Conservation (phyloP, 2,113 vertebrate genomes). For the Leucoraja erinaceus region DNA sequence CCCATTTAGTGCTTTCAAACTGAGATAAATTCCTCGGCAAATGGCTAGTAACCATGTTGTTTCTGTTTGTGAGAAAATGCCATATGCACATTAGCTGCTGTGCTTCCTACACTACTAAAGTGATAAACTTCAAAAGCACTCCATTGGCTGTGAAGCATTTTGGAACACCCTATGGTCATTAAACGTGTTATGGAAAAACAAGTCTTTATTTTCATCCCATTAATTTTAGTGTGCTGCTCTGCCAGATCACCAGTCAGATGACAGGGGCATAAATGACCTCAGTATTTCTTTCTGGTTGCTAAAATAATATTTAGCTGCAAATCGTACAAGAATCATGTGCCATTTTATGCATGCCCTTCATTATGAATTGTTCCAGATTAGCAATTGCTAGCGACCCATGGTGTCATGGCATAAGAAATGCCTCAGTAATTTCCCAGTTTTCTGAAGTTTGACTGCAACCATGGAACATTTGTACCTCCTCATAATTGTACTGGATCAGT, state of each 20-base stretch:
- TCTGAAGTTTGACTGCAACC: constrained; percentile 6
- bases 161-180: not conserved
- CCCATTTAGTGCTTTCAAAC: no score
- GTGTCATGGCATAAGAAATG: not conserved
- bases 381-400: not conserved
- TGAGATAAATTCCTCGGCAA: no score
- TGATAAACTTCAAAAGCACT: not conserved
- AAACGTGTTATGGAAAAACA: not conserved
- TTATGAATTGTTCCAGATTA: not conserved
- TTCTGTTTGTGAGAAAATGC: not conserved
- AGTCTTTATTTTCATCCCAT: constrained; percentile 17
- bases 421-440: not conserved
- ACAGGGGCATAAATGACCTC: not conserved
- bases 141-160: not conserved
- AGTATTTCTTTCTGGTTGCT: not conserved
- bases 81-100: not conserved
- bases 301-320: not conserved
- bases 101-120: not conserved
- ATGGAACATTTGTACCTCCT: not conserved
- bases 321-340: not conserved
- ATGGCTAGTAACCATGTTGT: not conserved
- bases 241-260: not conserved
- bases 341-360: not conserved
- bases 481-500: not conserved
- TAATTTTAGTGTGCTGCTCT: not conserved